Base-by-base conservation (phyloP, 2,888 invertebrate species). In the Neria commutata region DNA sequence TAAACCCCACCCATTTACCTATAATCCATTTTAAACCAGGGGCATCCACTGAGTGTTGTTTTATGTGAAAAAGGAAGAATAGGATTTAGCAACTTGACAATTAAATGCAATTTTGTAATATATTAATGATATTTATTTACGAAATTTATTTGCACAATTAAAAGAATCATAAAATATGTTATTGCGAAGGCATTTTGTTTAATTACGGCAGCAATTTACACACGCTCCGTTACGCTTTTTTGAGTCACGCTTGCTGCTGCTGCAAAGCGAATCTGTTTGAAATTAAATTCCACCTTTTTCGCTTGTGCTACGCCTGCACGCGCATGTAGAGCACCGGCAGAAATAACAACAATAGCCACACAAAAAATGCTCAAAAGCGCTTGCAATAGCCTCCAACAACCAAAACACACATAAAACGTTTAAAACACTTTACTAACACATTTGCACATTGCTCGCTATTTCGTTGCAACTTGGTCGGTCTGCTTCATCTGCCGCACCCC, bases 401-500 rank as follows among this genome's bases (percentile, higher is more conserved):
- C 4, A 68, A 72, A 69, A 67, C 71, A 73, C 69, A 72, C 68
- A 61, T 66, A 72, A 74, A 72, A 74, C 72, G 72, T 74, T 72
- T 74, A 74, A 72, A 72, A 72, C 72, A 72, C 74, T 72, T 72
- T 72, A 72, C 72, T 71, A 72, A 74, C 73, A 70, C 74, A 74
- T 72, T 71, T 72, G 72, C 71, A 62, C 70, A 72, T 72, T 72
- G 74, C 74, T 72, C 68, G 73, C 74, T 74, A 73, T 74, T 71
- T 72, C 67, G 59, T 52, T 40, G 51, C 64, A 61, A 68, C 50
- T 54, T 45, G n/a, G n/a, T n/a, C n/a, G n/a, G n/a, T 50, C 25
- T 56, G n/a, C 55, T 34, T 1, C 14, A n/a, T 26, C 10, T 34
- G 2, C 29, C 11, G 14, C 26, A 14, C 19, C 19, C 42, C 16